Base-by-base conservation (phyloP, 2,888 invertebrate genomes). In the Caenorhabditis zanzibari region DNA sequence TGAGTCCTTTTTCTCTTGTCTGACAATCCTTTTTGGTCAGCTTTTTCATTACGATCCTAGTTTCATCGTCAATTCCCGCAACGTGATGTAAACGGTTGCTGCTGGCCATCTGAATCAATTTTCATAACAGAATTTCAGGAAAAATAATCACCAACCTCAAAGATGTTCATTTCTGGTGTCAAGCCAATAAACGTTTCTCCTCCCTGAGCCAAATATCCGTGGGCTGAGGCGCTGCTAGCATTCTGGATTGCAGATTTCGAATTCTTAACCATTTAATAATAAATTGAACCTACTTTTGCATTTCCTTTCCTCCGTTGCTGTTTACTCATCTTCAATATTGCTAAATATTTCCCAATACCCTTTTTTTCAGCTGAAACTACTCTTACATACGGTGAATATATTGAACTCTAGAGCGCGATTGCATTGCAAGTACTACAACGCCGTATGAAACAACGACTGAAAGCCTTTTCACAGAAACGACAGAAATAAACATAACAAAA, bases 1-100 rank as follows among this genome's bases (percentile, higher is more conserved):
- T 63, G 5, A 85, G 72, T 16, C 81, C 87, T 72, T 91, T 91
- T 75, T 91, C 91, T 38, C 90, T 73, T 1, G 91, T 91, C 52
- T 81, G 74, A 16, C 87, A 58, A 52, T 91, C 91, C 59, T 88
- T 88, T 61, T 91, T 91, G 16, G 87, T 69, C 54, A 91, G 74
- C 59, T 90, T 90, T 56, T 84, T 86, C 54, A 91, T 85, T 16
- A 89, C 75, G 28, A 90, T 85, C 12, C 85, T 71, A 19, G 88
- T 69, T 44, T 91, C 89, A 26, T 86, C 84, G 41, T 89, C 87
- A 12, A 90, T 64, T 56, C 87, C 85, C 5, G 35, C 58, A 12
- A 63, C 47, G 14, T 69, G 54, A 24, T 71, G 63, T 12, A 77
- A 16, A 16, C 61, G 47, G 28, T 73, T 76, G 28, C 64, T 71